A percentile compares a stretch with the other conserved stretches of the same genome.
phyloP scores from a whole-genome alignment of 2,888 invertebrate genomes.

The Dione vanillae region DNA sequence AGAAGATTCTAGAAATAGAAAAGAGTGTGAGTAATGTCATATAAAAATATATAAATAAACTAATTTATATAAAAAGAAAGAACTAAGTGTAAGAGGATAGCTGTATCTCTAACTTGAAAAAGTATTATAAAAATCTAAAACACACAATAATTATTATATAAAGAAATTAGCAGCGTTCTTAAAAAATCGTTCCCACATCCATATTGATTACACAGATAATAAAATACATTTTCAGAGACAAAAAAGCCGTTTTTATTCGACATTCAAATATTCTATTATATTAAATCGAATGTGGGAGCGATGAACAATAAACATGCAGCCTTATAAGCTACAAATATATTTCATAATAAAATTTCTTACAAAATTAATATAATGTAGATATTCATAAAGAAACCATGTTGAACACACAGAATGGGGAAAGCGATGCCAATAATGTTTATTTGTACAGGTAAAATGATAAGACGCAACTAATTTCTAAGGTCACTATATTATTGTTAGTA shows the following conservation, averaged over 20 bases:
- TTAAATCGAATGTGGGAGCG: slow-evolving; percentile 40
- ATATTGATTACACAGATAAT: neutral
- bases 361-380: slow-evolving; percentile 54
- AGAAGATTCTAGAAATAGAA: neutral
- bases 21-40: neutral
- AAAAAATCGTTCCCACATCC: slow-evolving; percentile 38
- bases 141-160: slow-evolving; percentile 39
- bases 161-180: slow-evolving; percentile 44
- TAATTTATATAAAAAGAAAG: neutral
- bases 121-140: slow-evolving; percentile 32
- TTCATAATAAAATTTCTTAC: slow-evolving; percentile 54
- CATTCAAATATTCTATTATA: neutral
- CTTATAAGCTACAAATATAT: slow-evolving; percentile 47
- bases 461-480: slow-evolving; percentile 41
- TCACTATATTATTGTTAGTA: neutral
- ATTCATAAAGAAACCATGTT: slow-evolving; percentile 30
- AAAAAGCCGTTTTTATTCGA: neutral
- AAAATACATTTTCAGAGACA: neutral
- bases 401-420: slow-evolving; percentile 39
- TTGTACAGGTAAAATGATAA: slow-evolving; percentile 25
- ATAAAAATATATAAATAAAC: slow-evolving; percentile 4
- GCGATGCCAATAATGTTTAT: slow-evolving; percentile 40
- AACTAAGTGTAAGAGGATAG: neutral
- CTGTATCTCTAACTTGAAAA: slow-evolving; percentile 36
- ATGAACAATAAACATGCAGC: slow-evolving; percentile 45